Base-by-base conservation (phyloP, 2,113 vertebrate genomes). In the Phalacrocorax carbo region DNA sequence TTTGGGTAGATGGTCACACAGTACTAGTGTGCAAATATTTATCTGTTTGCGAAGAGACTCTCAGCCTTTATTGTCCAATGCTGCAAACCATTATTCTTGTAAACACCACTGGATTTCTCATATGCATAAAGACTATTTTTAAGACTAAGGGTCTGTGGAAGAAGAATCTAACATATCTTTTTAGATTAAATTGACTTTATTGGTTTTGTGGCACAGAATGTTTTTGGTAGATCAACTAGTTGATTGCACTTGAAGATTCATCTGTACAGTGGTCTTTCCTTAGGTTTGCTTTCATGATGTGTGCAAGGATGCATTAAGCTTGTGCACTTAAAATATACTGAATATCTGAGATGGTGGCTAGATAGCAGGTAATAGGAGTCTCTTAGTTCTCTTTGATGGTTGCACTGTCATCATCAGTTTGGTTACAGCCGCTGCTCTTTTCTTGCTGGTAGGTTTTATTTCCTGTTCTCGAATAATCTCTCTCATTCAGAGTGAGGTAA, bases 11-110 rank as follows among this genome's bases (percentile, higher is more conserved):
- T 94, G 94, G 86, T 80, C 94, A 92, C 92, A 87, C 84, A 95
- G 83, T 94, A 88, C 78, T 65, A 90, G 64, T 58, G 72, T 82
- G 84, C 93, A 98, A 97, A 97, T 97, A 97, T 96, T 96, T 94
- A 90, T 97, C 91, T 95, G 78, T 96, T 95, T 95, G 96, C 83
- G 51, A 94, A 97, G 78, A 94, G 79, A 95, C 71, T 92, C 91
- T 95, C 93, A 73, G 91, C 69, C 68, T 96, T 96, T 92, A 80
- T 88, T 91, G 91, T 70, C 68, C 81, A 79, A 0, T 49, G 78
- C 82, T 95, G 87, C 71, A 93, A 72, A 81, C 86, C 58, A 62
- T 93, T 94, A 78, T 93, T 93, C 75, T 88, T 87, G 58, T 95
- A 94, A 97, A 96, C 83, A 94, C 34, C 57, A 62, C 27, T 88